A percentile compares a stretch with the other conserved stretches of the same genome.
Evolutionary conservation across 2,888 invertebrate genomes (phyloP).

Genomic region (Sarcophaga rosellei): DNA sequence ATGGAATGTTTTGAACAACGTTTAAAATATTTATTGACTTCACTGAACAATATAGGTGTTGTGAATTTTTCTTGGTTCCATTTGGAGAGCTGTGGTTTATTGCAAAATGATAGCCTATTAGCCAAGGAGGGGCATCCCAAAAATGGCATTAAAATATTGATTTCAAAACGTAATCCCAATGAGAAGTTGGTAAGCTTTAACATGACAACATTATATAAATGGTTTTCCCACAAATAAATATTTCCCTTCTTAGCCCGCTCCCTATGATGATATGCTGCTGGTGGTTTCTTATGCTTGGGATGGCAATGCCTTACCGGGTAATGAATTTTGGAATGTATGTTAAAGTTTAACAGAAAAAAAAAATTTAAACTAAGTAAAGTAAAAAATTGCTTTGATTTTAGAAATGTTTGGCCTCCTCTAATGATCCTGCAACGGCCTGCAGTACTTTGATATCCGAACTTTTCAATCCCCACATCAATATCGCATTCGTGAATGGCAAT

Average conservation of each 20-base stretch:
- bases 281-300: slow-evolving; percentile 89
- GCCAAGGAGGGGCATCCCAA: slow-evolving; percentile 72
- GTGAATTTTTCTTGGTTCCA: slow-evolving; percentile 86
- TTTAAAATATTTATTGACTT: slow-evolving; percentile 81
- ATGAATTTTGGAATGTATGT: slow-evolving; percentile 86
- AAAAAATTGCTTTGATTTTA: not conserved
- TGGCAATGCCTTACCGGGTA: slow-evolving; percentile 87
- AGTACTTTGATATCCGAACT: slow-evolving; percentile 83
- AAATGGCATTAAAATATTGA: slow-evolving; percentile 82
- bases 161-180: slow-evolving; percentile 84
- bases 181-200: slow-evolving; percentile 77
- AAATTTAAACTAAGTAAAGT: not conserved
- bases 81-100: slow-evolving; percentile 80
- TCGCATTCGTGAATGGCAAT: slow-evolving; percentile 81
- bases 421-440: slow-evolving; percentile 84
- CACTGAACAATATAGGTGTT: slow-evolving; percentile 83
- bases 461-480: slow-evolving; percentile 83
- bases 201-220: not conserved
- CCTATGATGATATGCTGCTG: slow-evolving; percentile 82
- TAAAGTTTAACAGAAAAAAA: not conserved
- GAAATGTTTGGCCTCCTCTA: slow-evolving; percentile 74
- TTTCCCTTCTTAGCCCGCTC: slow-evolving; percentile 20
- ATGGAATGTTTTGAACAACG: slow-evolving; percentile 85
- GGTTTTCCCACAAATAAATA: not conserved
- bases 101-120: slow-evolving; percentile 80